phyloP scores from a whole-genome alignment of 2,888 invertebrate species.

The Andrena chrysosceles region DNA sequence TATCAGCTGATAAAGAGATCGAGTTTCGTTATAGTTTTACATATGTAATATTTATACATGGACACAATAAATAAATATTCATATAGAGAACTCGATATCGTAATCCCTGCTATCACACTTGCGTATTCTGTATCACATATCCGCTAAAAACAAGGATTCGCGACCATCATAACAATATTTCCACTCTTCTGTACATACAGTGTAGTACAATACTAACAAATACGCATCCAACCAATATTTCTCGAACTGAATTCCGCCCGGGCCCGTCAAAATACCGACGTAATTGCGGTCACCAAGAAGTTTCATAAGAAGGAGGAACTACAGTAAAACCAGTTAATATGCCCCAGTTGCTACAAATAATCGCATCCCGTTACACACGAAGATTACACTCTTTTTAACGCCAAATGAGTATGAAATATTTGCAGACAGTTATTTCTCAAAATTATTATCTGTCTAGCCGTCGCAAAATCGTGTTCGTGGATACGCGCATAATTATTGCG shows the following conservation, averaged over 20 bases:
- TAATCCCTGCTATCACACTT: no score
- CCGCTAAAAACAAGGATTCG: background rate
- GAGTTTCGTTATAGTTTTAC: no score
- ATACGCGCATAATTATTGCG: background rate
- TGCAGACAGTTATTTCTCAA: slow-evolving; percentile 1
- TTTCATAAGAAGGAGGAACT: slow-evolving; percentile 40
- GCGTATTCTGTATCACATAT: background rate
- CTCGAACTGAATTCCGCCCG: background rate
- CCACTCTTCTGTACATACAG: background rate
- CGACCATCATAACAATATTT: background rate
- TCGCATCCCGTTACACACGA: slow-evolving; percentile 36
- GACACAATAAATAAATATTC: no score
- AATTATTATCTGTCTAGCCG: background rate
- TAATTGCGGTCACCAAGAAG: slow-evolving; percentile 33
- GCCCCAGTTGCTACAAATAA: slow-evolving; percentile 52
- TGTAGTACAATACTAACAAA: background rate
- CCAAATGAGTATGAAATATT: slow-evolving; percentile 13
- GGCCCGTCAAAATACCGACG: slow-evolving; percentile 29
- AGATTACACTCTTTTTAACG: slow-evolving; percentile 14
- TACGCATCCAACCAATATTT: background rate
- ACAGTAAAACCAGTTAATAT: slow-evolving; percentile 56
- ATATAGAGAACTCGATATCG: no score
- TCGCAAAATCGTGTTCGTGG: background rate
- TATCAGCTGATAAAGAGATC: no score
- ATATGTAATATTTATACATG: no score